Evolutionary conservation across 2,797 vertebrate species (phyloP).

Genomic region (Gambusia yucatana): DNA sequence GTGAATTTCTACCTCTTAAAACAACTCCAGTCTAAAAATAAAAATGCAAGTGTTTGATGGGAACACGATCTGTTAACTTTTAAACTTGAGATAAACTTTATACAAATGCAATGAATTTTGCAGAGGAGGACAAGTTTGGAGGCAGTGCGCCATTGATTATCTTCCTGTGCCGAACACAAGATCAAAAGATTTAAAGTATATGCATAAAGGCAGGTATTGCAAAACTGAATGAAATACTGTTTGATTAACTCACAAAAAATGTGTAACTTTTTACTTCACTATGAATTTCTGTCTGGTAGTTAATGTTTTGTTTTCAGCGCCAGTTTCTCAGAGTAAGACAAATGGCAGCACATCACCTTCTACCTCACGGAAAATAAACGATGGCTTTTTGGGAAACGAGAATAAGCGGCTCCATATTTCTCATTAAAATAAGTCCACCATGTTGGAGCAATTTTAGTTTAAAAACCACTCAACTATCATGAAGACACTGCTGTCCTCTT

Average conservation of each 20-base stretch:
- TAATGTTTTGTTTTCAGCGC: not conserved
- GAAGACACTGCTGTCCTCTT: no score
- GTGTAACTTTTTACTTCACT: not conserved
- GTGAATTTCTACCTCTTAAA: not conserved
- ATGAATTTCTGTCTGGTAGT: not conserved
- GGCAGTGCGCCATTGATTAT: not conserved
- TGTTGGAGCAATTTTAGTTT: not conserved
- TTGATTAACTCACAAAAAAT: not conserved
- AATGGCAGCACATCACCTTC: not conserved
- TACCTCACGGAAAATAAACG: not conserved
- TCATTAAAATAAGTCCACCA: not conserved
- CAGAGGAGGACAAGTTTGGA: not conserved
- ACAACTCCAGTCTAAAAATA: not conserved
- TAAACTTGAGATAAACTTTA: not conserved
- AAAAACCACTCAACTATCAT: not conserved
- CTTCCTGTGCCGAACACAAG: not conserved
- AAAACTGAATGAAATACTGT: not conserved
- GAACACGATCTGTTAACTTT: not conserved
- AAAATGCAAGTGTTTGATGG: not conserved
- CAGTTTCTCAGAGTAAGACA: not conserved
- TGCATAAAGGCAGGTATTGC: not conserved
- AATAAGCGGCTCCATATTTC: not conserved
- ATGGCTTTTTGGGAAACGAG: not conserved
- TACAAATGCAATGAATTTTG: not conserved
- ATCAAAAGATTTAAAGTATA: no score